These are phyloP conservation scores for Paramacrobiotus metropolitanus DNA, from an alignment of 1,140 invertebrate genomes.

Conservation along the genomic window DNA sequence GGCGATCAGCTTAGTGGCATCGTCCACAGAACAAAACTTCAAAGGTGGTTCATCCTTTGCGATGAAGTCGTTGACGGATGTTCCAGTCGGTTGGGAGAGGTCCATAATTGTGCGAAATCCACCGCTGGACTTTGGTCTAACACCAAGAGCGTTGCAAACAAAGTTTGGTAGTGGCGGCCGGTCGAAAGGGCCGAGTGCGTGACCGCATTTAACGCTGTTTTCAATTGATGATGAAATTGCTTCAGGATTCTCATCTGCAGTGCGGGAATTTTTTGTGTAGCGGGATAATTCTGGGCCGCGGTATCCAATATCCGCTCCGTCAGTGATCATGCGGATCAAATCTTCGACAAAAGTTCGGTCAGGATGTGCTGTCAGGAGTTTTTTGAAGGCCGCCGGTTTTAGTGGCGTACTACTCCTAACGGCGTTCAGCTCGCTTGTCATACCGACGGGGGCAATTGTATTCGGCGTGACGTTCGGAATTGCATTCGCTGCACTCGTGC, in stretches of 20 bases:
- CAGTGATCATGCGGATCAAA: not conserved
- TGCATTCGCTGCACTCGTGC: too few species aligned
- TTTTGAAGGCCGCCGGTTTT: not conserved
- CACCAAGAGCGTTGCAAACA: not conserved
- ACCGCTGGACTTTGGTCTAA: not conserved
- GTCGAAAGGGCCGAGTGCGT: not conserved
- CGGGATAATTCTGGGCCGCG: not conserved
- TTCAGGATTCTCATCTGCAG: not conserved
- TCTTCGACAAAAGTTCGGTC: not conserved
- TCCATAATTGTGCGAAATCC: not conserved
- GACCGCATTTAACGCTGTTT: not conserved
- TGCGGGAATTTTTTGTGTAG: not conserved
- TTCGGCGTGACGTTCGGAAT: not conserved
- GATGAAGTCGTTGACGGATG: not conserved
- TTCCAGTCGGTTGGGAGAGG: not conserved
- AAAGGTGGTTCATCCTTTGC: not conserved
- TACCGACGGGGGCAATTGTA: not conserved
- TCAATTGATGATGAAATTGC: not conserved
- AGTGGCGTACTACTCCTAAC: not conserved
- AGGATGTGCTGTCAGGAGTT: not conserved
- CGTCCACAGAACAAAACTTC: not conserved
- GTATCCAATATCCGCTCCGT: constrained; percentile 1
- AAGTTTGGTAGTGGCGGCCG: not conserved
- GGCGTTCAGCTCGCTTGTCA: not conserved
- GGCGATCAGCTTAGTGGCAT: not conserved